A percentile compares a stretch with the other conserved stretches of the same genome.
Evolutionary conservation across 2,797 vertebrate genomes (phyloP).

Genomic region (Schizopygopsis pylzovi): DNA sequence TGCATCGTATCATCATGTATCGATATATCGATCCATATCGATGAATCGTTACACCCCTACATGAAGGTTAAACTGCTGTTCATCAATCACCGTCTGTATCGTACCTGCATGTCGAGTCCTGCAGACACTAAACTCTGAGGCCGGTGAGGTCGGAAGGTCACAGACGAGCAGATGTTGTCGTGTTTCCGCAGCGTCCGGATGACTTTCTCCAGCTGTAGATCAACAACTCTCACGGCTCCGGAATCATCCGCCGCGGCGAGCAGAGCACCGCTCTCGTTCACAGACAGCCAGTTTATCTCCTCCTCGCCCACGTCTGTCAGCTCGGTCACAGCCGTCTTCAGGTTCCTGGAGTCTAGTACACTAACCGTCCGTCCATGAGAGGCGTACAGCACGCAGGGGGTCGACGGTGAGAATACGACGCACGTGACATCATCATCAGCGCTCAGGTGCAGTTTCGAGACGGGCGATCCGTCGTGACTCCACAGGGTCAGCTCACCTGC

Average conservation of each 20-base stretch:
- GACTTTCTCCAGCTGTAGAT: conserved; percentile 85
- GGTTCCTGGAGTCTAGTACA: conserved; percentile 82
- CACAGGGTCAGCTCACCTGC: conserved; percentile 86
- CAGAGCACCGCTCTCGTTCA: conserved; percentile 81
- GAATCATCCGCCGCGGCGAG: conserved; percentile 92
- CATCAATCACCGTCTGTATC: not conserved
- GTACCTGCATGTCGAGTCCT: conserved; percentile 98
- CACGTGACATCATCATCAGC: conserved; percentile 81
- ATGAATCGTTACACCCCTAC: not conserved
- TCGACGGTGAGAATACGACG: conserved; percentile 79
- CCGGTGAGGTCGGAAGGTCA: conserved; percentile 89
- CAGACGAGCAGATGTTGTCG: conserved; percentile 94
- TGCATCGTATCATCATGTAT: no score
- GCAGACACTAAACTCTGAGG: conserved; percentile 93
- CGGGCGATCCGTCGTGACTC: conserved; percentile 77
- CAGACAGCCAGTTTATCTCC: conserved; percentile 89
- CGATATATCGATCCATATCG: no score
- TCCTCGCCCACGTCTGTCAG: conserved; percentile 85
- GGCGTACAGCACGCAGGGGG: conserved; percentile 76
- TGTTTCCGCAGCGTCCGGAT: conserved; percentile 87
- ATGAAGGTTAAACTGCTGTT: not conserved
- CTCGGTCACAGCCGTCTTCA: conserved; percentile 76
- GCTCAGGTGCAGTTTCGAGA: conserved; percentile 74
- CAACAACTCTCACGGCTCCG: conserved; percentile 86
- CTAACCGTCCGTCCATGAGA: conserved; percentile 87